phyloP scores from a whole-genome alignment of 2,797 vertebrate genomes.

The Scleropages formosus region DNA sequence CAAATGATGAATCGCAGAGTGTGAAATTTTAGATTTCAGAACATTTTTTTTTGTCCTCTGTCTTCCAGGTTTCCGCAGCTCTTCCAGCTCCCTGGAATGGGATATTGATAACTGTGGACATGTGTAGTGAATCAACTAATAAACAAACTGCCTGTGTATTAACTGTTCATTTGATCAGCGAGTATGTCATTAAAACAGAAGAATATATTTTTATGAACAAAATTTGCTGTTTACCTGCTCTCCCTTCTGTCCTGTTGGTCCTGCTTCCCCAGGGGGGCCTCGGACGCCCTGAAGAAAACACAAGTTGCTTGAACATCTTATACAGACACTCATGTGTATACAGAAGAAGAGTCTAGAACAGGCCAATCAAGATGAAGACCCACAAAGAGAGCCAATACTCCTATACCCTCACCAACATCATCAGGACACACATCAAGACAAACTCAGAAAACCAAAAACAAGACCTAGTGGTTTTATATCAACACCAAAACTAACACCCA shows the following conservation, averaged over 20 bases:
- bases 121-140: neutral
- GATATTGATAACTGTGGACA: neutral
- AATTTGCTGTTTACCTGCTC: constrained; percentile 67
- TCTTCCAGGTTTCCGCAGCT: neutral
- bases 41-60: neutral
- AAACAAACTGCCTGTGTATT: neutral
- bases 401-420: neutral
- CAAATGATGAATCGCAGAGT: neutral
- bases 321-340: neutral
- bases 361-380: neutral
- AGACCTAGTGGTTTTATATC: no score
- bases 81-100: neutral
- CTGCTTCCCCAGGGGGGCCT: constrained; percentile 61
- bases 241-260: constrained; percentile 67
- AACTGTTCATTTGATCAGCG: neutral
- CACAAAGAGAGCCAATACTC: neutral
- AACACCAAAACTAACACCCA: no score
- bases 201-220: no score
- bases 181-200: neutral
- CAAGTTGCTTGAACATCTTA: neutral
- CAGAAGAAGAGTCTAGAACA: neutral
- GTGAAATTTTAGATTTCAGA: no score
- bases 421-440: neutral
- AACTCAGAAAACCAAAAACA: no score
- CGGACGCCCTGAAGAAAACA: constrained; percentile 63